phyloP scores from a whole-genome alignment of 2,113 vertebrate species.

The Lophura nycthemera region DNA sequence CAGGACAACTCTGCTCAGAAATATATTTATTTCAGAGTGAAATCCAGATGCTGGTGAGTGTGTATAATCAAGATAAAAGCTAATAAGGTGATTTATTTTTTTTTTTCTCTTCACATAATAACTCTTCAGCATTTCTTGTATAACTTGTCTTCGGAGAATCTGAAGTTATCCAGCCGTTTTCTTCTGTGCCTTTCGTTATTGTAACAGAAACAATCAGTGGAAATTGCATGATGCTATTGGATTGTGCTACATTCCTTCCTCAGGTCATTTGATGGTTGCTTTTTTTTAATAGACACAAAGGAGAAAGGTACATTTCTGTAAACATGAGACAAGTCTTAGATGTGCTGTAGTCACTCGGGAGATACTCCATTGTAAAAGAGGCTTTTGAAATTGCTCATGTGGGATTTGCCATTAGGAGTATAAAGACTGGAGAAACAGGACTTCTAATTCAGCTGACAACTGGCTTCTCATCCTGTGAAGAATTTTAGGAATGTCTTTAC shows the following conservation, averaged over 20 bases:
- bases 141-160: slow-evolving; percentile 43
- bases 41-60: not conserved
- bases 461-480: slow-evolving; percentile 57
- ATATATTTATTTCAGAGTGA: not conserved
- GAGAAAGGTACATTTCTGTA: slow-evolving; percentile 62
- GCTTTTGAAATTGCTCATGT: slow-evolving; percentile 39
- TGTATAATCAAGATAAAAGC: not conserved
- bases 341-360: slow-evolving; percentile 17
- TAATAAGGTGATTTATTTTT: not conserved
- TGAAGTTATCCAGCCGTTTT: not conserved
- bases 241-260: slow-evolving; percentile 63
- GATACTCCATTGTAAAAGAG: slow-evolving; percentile 46
- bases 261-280: slow-evolving; percentile 31
- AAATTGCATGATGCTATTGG: slow-evolving; percentile 57
- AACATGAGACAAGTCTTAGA: slow-evolving; percentile 37
- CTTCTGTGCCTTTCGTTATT: slow-evolving; percentile 32
- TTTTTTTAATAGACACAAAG: slow-evolving; percentile 51
- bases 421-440: slow-evolving; percentile 34
- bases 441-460: slow-evolving; percentile 44
- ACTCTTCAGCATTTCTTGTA: slow-evolving; percentile 34
- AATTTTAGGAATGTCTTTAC: slow-evolving; percentile 73
- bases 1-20: not conserved
- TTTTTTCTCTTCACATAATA: not conserved
- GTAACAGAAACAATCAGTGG: slow-evolving; percentile 68
- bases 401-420: slow-evolving; percentile 36